Percentiles rank a stretch among this genome's conserved stretches.
phyloP scores from a whole-genome alignment of 2,797 vertebrate genomes.

The Phoebastria nigripes region DNA sequence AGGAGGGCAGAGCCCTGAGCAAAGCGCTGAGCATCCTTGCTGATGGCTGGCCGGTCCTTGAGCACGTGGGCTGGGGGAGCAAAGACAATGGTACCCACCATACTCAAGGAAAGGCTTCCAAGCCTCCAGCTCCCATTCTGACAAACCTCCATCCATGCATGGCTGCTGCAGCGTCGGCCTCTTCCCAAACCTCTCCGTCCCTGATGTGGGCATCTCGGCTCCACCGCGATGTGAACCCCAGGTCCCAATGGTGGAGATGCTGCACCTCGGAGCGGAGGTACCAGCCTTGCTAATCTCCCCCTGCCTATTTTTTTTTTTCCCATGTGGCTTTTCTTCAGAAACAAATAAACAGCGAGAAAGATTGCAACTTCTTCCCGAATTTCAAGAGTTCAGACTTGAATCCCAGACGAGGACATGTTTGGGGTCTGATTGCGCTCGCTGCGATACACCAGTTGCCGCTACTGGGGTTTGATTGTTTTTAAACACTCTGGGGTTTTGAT shows the following conservation, averaged over 20 bases:
- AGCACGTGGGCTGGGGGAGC: accelerated
- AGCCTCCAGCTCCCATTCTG: neutral
- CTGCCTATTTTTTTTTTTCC: neutral
- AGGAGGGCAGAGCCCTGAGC: neutral
- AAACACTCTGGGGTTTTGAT: conserved; percentile 48
- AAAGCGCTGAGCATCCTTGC: neutral
- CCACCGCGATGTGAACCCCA: accelerated
- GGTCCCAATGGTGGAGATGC: neutral
- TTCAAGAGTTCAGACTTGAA: neutral
- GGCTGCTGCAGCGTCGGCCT: accelerated
- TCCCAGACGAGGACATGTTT: neutral
- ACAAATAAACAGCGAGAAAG: neutral
- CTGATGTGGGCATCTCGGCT: accelerated
- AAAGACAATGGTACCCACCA: neutral
- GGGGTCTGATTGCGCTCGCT: neutral
- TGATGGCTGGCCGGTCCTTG: accelerated
- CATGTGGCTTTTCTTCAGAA: neutral
- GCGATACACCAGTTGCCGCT: neutral
- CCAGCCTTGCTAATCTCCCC: neutral
- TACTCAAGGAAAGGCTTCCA: neutral
- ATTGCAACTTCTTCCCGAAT: neutral
- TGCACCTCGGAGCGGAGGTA: neutral
- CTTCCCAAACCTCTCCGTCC: neutral
- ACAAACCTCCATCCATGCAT: neutral
- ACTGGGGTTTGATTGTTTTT: conserved; percentile 35